Base-by-base conservation (phyloP, 2,113 vertebrate species). In the Pseudopipra pipra region DNA sequence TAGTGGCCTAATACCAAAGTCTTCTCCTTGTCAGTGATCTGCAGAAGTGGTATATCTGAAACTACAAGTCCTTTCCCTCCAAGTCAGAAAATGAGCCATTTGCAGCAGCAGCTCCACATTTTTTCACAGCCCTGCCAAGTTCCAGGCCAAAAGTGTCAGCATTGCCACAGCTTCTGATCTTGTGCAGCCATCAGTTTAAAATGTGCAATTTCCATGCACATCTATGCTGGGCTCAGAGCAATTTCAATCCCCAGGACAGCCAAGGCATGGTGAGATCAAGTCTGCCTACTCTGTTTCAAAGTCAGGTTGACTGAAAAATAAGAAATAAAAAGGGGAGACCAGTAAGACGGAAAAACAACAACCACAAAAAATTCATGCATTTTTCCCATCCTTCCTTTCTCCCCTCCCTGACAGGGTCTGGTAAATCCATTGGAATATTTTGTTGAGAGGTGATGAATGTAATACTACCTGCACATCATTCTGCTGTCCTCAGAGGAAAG, bases 141-240 rank as follows among this genome's bases (percentile, higher is more conserved):
- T 97, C 90, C 90, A 75, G 95, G 59, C 90, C 71, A 93, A 94
- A 97, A 93, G 85, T 92, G 87, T 96, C 96, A 97, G 76, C 91
- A 71, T 86, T 92, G 93, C 93, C 95, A 41, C 23, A 6, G 96
- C 87, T 97, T 95, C 95, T 97, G 97, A 96, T 98, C 93, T 33
- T 94, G 84, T 84, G 90, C 91, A 96, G 93, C 93, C 95, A 95
- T 97, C 88, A 28, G 97, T 96, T 97, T 95, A 93, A 97, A 98
- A 96, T 93, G 92, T 88, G 94, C 95, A 78, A 97, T 98, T 97
- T 97, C 96, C 92, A 97, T 97, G 93, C 97, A 95, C 95, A 90
- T 96, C 96, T 95, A 87, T 94, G 96, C 96, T 85, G 92, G 87
- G 94, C 11, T 76, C 76, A 90, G 94, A 90, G 97, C 79, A 87